These are phyloP conservation scores for Lasaia peninsularis DNA, from an alignment of 1,140 invertebrate genomes.

Conservation along the genomic window DNA sequence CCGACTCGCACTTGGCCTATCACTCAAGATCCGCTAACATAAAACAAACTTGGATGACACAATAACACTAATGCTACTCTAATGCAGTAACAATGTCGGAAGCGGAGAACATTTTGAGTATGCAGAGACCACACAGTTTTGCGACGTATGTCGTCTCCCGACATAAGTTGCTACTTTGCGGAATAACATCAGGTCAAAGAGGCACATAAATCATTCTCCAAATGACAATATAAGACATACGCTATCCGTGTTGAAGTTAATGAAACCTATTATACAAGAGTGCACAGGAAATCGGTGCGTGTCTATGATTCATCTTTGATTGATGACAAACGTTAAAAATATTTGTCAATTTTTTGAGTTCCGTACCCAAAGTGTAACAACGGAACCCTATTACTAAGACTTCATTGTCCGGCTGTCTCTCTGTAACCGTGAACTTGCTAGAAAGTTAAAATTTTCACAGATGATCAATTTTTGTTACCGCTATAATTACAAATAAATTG, in stretches of 20 bases:
- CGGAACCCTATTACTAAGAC: not conserved
- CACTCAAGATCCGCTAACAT: not conserved
- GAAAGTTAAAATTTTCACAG: no score
- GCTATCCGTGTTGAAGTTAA: not conserved
- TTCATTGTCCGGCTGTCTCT: no score
- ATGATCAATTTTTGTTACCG: no score
- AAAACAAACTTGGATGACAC: no score
- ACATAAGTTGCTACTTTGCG: not conserved
- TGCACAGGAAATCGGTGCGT: not conserved
- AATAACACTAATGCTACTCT: not conserved
- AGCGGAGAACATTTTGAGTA: not conserved
- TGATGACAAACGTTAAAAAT: no score
- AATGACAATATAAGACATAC: constrained; percentile 2
- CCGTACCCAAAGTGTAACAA: not conserved
- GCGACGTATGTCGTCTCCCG: not conserved
- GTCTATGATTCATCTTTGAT: not conserved
- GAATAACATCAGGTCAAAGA: not conserved
- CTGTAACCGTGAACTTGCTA: no score
- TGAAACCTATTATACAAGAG: not conserved
- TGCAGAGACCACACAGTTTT: not conserved
- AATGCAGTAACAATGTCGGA: not conserved
- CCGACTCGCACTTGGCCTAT: no score
- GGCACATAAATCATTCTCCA: not conserved
- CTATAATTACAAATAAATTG: no score
- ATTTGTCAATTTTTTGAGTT: no score